Evolutionary conservation across 64 coral and sea anemone species (phyloP), one percentile per base, ranked within the genome.

Genomic region (Exaiptasia diaphana): DNA sequence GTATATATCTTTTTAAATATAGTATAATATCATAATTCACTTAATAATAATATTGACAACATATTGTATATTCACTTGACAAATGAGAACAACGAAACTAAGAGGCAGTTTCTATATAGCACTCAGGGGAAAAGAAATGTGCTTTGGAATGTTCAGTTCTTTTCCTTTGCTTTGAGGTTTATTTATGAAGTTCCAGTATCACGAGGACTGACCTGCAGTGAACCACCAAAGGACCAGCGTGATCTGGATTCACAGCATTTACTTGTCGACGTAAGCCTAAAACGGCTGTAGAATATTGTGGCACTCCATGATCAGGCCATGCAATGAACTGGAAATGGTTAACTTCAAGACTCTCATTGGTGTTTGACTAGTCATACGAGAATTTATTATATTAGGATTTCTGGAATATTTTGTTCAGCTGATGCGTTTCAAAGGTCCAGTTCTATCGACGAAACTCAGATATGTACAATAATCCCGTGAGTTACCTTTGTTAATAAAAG

Each of bases 151-250:
- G 25, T 54, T 54, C 1, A 17, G 52, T 15, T 54, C 52, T 4
- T 11, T 54, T 4, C 52, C 18, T 4, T 54, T 7, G 17, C 24
- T 54, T 15, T 54, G 3, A 54, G 0, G 52, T 3, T 4, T n/a
- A n/a, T n/a, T n/a, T n/a, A n/a, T n/a, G n/a, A n/a, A n/a, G n/a
- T n/a, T n/a, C n/a, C n/a, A n/a, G n/a, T n/a, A n/a, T n/a, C n/a
- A n/a, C n/a, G n/a, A n/a, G n/a, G n/a, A n/a, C n/a, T n/a, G n/a
- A 91, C 88, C 88, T 91, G 88, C 88, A 91, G 23, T 91, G 88
- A 1, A 91, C 72, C 11, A 90, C 38, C 5, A 84, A 26, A 26
- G 88, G 88, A 1, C 41, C 70, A 14, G 12, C 38, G 12, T 39
- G 24, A 21, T 32, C 41, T n/a, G 28, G 20, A 70, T 82, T 75